Percentiles rank a stretch among this genome's conserved stretches.
Conservation (phyloP, 92 coral and sea anemone species). For the Zoanthus sociatus region DNA sequence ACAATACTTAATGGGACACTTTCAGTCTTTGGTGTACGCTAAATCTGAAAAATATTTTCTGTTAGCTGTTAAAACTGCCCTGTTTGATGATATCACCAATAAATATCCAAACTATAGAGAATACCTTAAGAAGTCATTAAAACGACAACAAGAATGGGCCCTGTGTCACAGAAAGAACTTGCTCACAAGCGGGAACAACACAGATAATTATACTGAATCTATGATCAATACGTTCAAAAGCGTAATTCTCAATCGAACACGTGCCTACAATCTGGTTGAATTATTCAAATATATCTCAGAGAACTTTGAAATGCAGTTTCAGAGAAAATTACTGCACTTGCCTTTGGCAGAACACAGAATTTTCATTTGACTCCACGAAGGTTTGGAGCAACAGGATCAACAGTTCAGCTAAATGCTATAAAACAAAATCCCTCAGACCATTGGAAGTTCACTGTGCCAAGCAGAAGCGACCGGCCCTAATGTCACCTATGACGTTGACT, state of each 20-base stretch:
- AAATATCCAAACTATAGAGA: conserved; percentile 46
- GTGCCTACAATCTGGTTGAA: conserved; percentile 67
- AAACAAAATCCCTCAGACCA: conserved; percentile 34
- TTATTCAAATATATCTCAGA: conserved; percentile 61
- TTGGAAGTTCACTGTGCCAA: conserved; percentile 54
- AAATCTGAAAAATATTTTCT: conserved; percentile 43
- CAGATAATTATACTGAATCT: conserved; percentile 75
- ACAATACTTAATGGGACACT: conserved; percentile 49
- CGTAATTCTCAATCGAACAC: conserved; percentile 48
- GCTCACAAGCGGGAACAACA: conserved; percentile 74
- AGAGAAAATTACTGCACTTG: conserved; percentile 61
- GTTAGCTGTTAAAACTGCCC: conserved; percentile 11
- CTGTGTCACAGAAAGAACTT: conserved; percentile 42
- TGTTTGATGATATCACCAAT: neutral
- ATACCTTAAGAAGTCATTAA: conserved; percentile 47
- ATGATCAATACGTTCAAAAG: conserved; percentile 64
- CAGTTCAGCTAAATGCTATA: conserved; percentile 45
- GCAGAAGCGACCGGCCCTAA: conserved; percentile 43
- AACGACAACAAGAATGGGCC: conserved; percentile 61
- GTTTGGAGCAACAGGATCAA: conserved; percentile 54
- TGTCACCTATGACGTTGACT: conserved; percentile 42
- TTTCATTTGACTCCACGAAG: conserved; percentile 59
- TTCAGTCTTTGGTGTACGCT: conserved; percentile 68
- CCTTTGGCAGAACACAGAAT: conserved; percentile 56
- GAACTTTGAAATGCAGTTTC: conserved; percentile 63